These are phyloP conservation scores for Melipona quadrifasciata DNA, from an alignment of 1,140 invertebrate genomes.

Conservation along the genomic window DNA sequence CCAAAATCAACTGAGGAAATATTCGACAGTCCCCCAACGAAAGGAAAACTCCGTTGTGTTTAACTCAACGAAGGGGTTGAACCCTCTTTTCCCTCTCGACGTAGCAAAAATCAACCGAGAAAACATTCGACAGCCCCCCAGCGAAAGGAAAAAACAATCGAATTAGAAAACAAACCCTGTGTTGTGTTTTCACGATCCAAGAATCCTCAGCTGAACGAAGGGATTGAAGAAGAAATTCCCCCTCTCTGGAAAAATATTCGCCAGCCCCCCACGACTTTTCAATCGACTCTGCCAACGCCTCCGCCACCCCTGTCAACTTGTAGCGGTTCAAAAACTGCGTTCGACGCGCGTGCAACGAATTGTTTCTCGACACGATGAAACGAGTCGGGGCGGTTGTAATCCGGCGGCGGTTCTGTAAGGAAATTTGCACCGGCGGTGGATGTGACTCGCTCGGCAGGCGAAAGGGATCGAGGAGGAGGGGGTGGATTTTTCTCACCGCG, in stretches of 20 bases:
- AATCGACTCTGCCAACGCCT: background rate
- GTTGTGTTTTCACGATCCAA: too few relatives aligned
- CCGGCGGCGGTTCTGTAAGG: conserved; percentile 19
- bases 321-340: background rate
- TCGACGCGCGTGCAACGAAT: background rate
- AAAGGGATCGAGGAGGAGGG: background rate
- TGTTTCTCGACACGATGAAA: conserved; percentile 26
- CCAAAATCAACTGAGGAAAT: background rate
- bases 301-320: background rate
- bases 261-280: background rate
- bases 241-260: background rate
- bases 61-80: too few relatives aligned
- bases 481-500: background rate
- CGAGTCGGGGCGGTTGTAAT: background rate
- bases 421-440: conserved; percentile 27
- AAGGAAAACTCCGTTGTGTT: too few relatives aligned
- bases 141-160: too few relatives aligned
- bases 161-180: too few relatives aligned
- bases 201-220: background rate
- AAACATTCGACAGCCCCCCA: too few relatives aligned
- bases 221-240: background rate
- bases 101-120: too few relatives aligned
- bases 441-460: background rate
- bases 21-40: background rate
- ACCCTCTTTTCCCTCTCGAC: too few relatives aligned